Conservation (phyloP, 2,888 invertebrate genomes). For the Melipona bicolor region DNA sequence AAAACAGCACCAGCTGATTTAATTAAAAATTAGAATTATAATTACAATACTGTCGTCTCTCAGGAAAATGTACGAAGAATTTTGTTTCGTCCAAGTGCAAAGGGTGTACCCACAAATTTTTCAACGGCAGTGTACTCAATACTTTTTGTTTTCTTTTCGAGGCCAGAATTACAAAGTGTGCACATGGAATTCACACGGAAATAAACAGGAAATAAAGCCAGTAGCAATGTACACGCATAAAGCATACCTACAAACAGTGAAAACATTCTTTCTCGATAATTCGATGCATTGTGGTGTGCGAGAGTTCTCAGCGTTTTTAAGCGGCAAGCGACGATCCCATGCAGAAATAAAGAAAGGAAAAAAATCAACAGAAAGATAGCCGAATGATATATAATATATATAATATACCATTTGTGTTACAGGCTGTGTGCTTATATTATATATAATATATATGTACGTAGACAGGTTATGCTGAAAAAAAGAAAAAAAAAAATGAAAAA, state of each 20-base stretch:
- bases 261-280: background rate
- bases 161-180: constrained; percentile 7
- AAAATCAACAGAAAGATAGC: background rate
- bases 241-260: constrained; percentile 22
- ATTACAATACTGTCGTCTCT: no score
- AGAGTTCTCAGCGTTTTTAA: constrained; percentile 12
- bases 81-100: no score
- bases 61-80: no score
- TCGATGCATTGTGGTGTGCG: constrained; percentile 4
- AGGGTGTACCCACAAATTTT: background rate
- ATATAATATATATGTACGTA: constrained; percentile 9
- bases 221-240: constrained; percentile 8
- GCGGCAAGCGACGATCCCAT: constrained; percentile 29
- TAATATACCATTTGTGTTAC: background rate
- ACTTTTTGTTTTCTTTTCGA: constrained; percentile 4
- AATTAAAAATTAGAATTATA: no score
- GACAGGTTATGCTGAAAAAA: constrained; percentile 29
- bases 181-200: constrained; percentile 1
- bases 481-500: background rate
- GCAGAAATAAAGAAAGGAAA: constrained; percentile 22
- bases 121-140: background rate
- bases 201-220: background rate
- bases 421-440: background rate
- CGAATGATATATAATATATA: background rate
- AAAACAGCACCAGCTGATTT: no score